Evolutionary conservation across 2,113 vertebrate genomes (phyloP).

Genomic region (Phyllopteryx taeniolatus): DNA sequence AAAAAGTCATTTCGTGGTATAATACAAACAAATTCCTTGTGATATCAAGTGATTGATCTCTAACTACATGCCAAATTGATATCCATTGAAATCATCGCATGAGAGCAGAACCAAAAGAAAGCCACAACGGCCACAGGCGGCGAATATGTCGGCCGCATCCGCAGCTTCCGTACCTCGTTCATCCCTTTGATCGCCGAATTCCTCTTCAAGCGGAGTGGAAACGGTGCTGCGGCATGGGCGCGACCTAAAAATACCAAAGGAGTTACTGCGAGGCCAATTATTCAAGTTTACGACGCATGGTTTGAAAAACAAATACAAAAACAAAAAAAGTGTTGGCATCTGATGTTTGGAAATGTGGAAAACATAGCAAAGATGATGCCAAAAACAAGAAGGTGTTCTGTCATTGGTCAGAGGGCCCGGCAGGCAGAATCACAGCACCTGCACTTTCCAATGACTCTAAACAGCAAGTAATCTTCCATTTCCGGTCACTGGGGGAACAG

Average conservation of each 20-base stretch:
- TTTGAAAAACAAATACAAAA: constrained; percentile 1
- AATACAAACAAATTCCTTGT: no score
- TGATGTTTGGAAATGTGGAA: constrained; percentile 22
- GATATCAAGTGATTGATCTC: no score
- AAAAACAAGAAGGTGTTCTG: constrained; percentile 20
- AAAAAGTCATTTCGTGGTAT: no score
- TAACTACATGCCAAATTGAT: no score
- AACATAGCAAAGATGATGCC: constrained; percentile 18
- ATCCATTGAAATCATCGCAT: neutral
- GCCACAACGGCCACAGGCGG: neutral
- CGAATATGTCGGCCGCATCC: neutral
- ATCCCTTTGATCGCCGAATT: constrained; percentile 68
- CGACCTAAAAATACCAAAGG: constrained; percentile 29
- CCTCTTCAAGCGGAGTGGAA: constrained; percentile 50
- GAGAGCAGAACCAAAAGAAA: neutral
- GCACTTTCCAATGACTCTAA: neutral
- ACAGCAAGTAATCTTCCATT: neutral
- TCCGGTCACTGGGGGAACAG: neutral
- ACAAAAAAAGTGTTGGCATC: constrained; percentile 15
- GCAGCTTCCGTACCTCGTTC: constrained; percentile 68
- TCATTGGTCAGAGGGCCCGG: constrained; percentile 21
- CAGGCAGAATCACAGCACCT: constrained; percentile 21
- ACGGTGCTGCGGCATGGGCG: constrained; percentile 41
- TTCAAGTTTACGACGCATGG: neutral
- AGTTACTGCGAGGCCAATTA: neutral